A percentile compares a stretch with the other conserved stretches of the same genome.
Evolutionary conservation across 2,888 invertebrate genomes (phyloP).

Genomic region (Charanyca ferruginea): DNA sequence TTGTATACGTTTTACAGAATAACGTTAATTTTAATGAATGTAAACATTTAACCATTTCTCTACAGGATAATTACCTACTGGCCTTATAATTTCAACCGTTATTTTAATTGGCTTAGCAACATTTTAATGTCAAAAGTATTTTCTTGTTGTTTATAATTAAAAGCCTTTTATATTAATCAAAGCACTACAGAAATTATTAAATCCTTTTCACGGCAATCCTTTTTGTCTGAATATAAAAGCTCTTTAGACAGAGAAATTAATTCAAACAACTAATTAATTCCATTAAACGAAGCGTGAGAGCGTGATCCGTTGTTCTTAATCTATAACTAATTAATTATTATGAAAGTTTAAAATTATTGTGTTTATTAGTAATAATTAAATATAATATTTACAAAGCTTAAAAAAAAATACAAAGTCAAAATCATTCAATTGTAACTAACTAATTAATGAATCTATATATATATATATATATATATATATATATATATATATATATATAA

Average conservation of each 20-base stretch:
- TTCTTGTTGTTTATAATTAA: conserved; percentile 7
- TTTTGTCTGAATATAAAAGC: background rate
- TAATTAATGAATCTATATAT: too few relatives aligned
- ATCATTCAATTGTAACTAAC: background rate
- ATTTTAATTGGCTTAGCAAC: background rate
- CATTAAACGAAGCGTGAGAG: too few relatives aligned
- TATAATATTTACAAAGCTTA: too few relatives aligned
- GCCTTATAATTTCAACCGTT: background rate
- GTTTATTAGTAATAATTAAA: too few relatives aligned
- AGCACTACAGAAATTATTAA: background rate
- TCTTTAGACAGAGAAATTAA: background rate
- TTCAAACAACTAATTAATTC: conserved; percentile 5
- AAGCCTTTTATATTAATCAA: background rate
- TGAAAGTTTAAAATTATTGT: too few relatives aligned
- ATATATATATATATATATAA: too few relatives aligned
- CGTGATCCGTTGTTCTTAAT: too few relatives aligned
- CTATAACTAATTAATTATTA: too few relatives aligned
- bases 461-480: too few relatives aligned
- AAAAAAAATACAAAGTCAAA: too few relatives aligned
- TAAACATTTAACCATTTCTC: background rate
- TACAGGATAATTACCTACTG: background rate
- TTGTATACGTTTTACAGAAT: too few relatives aligned
- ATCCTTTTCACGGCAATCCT: background rate
- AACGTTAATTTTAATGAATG: too few relatives aligned
- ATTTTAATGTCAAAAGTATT: background rate